phyloP scores from a whole-genome alignment of 2,888 invertebrate species.

The Hirtodrosophila cameraria region DNA sequence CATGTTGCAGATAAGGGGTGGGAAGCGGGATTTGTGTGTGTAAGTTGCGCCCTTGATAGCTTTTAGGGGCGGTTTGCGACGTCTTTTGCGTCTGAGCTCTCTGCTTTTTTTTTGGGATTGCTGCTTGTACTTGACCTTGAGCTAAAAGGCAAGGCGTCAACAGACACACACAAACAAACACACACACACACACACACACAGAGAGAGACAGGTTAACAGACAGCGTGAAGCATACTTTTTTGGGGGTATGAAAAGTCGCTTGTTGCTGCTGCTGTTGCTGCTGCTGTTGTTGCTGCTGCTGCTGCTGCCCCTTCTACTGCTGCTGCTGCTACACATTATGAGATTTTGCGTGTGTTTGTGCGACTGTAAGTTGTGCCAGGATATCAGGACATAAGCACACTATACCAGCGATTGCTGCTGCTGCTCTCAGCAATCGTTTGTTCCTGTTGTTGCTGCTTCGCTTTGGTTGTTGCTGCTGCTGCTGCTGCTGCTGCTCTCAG shows the following conservation, averaged over 20 bases:
- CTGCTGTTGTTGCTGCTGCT: conserved; percentile 18
- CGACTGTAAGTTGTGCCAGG: conserved; percentile 67
- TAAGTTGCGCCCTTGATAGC: conserved; percentile 9
- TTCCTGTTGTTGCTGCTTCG: conserved; percentile 11
- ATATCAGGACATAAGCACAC: conserved; percentile 34
- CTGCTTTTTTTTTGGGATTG: conserved; percentile 42
- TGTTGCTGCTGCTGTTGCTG: conserved; percentile 11
- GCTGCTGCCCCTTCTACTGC: neutral
- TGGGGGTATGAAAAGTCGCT: conserved; percentile 11
- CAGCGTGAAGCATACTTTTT: conserved; percentile 49
- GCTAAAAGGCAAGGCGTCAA: conserved; percentile 61
- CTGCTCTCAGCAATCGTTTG: conserved; percentile 5
- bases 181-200: neutral
- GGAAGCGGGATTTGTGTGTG: conserved; percentile 2
- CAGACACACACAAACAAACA: conserved; percentile 33
- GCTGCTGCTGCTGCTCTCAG: neutral
- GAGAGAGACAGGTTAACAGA: neutral
- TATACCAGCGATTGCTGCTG: conserved; percentile 4
- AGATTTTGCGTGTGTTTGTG: conserved; percentile 73
- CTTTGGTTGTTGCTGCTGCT: neutral
- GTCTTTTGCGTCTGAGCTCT: conserved; percentile 59
- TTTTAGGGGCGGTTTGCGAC: conserved; percentile 17
- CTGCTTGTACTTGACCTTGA: conserved; percentile 77
- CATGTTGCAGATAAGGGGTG: conserved; percentile 6
- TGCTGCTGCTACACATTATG: conserved; percentile 33